Conservation (phyloP, 1,140 invertebrate genomes). For the Galleria mellonella region DNA sequence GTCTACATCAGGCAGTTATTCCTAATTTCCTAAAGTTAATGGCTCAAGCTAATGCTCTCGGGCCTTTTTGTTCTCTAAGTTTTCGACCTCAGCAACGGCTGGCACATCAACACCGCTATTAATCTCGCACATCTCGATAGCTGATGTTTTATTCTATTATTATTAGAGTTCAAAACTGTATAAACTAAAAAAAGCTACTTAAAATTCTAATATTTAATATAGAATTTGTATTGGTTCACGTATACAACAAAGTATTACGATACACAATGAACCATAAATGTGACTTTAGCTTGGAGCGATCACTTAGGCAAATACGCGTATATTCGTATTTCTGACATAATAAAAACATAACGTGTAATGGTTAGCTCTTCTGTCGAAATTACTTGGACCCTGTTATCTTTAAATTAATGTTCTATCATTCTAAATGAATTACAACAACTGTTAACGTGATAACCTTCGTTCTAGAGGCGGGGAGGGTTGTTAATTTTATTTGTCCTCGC, state of each 20-base stretch:
- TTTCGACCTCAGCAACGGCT: neutral
- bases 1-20: slow-evolving; percentile 18
- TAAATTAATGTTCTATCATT: slow-evolving; percentile 18
- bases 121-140: no score
- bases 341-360: slow-evolving; percentile 1
- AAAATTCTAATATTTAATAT: no score
- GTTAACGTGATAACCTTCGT: slow-evolving; percentile 14
- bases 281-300: no score
- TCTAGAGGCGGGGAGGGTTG: slow-evolving; percentile 13
- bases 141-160: no score
- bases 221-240: no score
- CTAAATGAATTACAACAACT: slow-evolving; percentile 17
- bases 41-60: slow-evolving; percentile 11
- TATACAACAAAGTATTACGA: no score
- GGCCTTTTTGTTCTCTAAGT: neutral
- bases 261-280: no score
- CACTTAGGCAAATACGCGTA: no score
- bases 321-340: neutral
- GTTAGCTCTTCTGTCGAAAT: neutral
- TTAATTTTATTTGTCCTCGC: slow-evolving; percentile 22
- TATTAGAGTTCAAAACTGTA: no score
- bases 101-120: no score
- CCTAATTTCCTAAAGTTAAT: slow-evolving; percentile 11
- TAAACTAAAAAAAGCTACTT: no score
- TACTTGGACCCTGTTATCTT: slow-evolving; percentile 7